A percentile compares a stretch with the other conserved stretches of the same genome.
Evolutionary conservation across 2,797 vertebrate genomes (phyloP).

Genomic region (Emys orbicularis): DNA sequence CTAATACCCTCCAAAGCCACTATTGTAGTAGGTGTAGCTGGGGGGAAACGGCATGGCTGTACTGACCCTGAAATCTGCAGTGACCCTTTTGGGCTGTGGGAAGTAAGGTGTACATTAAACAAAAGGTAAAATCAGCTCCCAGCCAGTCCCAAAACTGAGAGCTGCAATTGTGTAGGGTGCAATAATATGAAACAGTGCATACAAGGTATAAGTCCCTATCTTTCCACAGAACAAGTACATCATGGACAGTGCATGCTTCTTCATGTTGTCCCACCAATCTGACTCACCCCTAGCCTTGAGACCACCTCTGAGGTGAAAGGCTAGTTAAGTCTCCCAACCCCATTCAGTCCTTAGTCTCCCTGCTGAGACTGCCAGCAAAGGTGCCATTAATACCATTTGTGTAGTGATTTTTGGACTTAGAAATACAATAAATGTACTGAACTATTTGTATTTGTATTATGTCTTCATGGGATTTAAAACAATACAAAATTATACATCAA

Average conservation of each 20-base stretch:
- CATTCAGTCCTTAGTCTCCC: not conserved
- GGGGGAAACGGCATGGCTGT: not conserved
- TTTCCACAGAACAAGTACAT: not conserved
- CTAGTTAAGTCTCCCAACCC: not conserved
- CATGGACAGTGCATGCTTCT: not conserved
- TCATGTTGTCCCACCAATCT: not conserved
- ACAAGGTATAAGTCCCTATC: not conserved
- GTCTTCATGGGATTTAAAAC: not conserved
- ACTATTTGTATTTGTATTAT: not conserved
- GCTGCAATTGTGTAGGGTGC: not conserved
- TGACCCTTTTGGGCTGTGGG: not conserved
- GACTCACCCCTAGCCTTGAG: not conserved
- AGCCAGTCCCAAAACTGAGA: not conserved
- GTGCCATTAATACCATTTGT: not conserved
- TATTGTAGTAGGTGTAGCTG: not conserved
- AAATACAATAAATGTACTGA: not conserved
- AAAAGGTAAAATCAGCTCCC: not conserved
- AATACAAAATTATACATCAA: not conserved
- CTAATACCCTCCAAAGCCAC: not conserved
- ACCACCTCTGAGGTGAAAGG: not conserved
- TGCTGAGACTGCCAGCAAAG: not conserved
- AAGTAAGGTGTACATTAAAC: not conserved
- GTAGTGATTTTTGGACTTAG: not conserved
- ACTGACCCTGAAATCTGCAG: not conserved
- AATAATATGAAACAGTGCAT: not conserved